Evolutionary conservation across 2,888 invertebrate species (phyloP), one percentile per base, ranked within the genome.

Genomic region (Drosophila dives): DNA sequence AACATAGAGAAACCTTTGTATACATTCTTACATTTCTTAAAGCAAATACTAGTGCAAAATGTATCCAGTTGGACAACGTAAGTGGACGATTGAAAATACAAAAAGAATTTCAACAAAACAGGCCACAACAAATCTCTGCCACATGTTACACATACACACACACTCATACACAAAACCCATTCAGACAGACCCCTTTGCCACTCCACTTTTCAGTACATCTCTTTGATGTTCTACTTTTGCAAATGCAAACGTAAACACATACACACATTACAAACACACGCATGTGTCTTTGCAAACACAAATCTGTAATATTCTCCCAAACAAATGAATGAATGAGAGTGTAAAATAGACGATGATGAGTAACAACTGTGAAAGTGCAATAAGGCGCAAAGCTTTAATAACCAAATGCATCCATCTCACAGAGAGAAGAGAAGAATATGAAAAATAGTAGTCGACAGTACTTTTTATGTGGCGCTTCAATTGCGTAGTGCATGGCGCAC

Each of bases 1-100:
- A 71, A 79, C 77, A 87, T 64, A 75, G 73, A 75, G 77, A 79
- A 71, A 83, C 59, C 76, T 80, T 83, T 90, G 75, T 88, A 88
- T 86, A 81, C 83, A 86, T 83, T 79, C 80, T 78, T 86, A 86
- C 73, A 83, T 85, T 81, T 77, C 84, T 75, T 77, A 78, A 80
- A 80, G 68, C 72, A 83, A 78, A 81, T 75, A 86, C 81, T 76
- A 80, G 83, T 77, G 74, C 84, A 94, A 93, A 93, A 95, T 95
- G 95, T 95, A 95, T 94, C 95, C 95, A 91, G 95, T 95, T 92
- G 95, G 95, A 92, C 95, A 95, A 93, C 95, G 95, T 95, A 94
- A 95, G 95, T 95, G 93, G 76, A 45, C 66, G 48, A 76, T 48
- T 69, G 64, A 67, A 73, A 67, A 55, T 51, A 36, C n/a, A 58